phyloP scores from a whole-genome alignment of 35 echinoderm and acorn worm genomes.

The Eucidaris tribuloides region DNA sequence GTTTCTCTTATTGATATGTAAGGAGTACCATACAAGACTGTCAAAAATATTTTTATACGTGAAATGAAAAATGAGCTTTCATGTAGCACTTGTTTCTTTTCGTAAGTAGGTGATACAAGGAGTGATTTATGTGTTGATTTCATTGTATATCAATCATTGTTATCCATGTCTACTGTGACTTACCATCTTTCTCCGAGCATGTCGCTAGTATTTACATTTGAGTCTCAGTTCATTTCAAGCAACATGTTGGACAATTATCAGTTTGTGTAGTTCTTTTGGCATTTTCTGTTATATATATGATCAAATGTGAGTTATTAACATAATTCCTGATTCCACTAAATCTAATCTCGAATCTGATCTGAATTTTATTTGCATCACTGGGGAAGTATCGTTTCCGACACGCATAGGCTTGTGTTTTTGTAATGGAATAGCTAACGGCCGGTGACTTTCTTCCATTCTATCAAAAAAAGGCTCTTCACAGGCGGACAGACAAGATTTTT shows the following conservation, averaged over 20 bases:
- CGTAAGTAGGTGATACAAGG: no score
- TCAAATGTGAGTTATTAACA: background rate
- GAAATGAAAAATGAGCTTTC: no score
- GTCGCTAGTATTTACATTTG: background rate
- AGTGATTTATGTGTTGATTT: no score
- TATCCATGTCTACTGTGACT: no score
- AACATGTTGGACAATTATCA: background rate
- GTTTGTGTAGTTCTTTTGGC: background rate
- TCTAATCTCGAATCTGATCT: background rate
- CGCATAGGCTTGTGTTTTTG: slow-evolving; percentile 90
- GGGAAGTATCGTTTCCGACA: slow-evolving; percentile 99
- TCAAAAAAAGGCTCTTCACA: slow-evolving; percentile 76
- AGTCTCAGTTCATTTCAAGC: background rate
- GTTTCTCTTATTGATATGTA: no score
- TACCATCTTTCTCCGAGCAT: background rate
- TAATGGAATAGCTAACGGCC: slow-evolving; percentile 97
- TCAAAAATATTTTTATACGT: no score
- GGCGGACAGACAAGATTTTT: slow-evolving; percentile 92
- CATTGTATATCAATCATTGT: no score
- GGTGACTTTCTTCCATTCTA: slow-evolving; percentile 98
- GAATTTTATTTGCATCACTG: slow-evolving; percentile 53
- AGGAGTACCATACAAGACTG: no score
- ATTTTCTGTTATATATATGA: background rate
- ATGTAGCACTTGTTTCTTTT: no score
- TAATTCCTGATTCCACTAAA: background rate